Base-by-base conservation (phyloP, 2,797 vertebrate species). In the Aldrovandia affinis region DNA sequence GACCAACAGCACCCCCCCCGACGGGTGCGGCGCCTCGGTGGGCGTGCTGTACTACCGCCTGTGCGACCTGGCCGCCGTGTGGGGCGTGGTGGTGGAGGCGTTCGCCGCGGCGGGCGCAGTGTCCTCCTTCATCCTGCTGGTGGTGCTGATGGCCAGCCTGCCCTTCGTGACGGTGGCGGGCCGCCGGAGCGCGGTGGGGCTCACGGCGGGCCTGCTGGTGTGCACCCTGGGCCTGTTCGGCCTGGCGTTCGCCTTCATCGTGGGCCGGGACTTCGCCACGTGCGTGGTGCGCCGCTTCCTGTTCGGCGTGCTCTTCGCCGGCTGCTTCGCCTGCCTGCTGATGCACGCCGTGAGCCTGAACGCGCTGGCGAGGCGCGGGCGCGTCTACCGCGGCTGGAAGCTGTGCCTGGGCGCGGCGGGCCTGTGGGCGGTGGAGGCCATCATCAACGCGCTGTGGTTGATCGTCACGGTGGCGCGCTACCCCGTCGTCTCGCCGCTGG, bases 361-460 rank as follows among this genome's bases (percentile, higher is more conserved):
- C 90, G 86, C 97, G 87, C 94, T 99, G 15, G 92, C 86, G 0
- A 90, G 96, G 44, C 90, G 78, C 80, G 93, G 96, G 89, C 83
- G 52, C 0, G 95, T 92, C 0, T 97, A 97, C 0, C 93, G 84
- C 50, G 94, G 92, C 0, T 97, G 97, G 97, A 90, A 89, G 70
- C 85, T 97, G 0, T 96, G 96, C 83, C 85, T 93, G 0, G 94
- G 95, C 42, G 96, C 96, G 0, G 1, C 96, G 87, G 94, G 92
- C 3, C 92, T 99, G 0, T 93, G 96, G 92, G 89, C 96, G 2
- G 97, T 99, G 83, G 97, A 99, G 91, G 97, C 96, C 77, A 93
- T 99, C 90, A 96, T 99, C 92, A 99, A 99, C 83, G 87, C 96
- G 0, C 98, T 99, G 92, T 99, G 98, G 98, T 93, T 99, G 54